phyloP scores from a whole-genome alignment of 2,888 invertebrate genomes.

The Drosophila vallismaia region DNA sequence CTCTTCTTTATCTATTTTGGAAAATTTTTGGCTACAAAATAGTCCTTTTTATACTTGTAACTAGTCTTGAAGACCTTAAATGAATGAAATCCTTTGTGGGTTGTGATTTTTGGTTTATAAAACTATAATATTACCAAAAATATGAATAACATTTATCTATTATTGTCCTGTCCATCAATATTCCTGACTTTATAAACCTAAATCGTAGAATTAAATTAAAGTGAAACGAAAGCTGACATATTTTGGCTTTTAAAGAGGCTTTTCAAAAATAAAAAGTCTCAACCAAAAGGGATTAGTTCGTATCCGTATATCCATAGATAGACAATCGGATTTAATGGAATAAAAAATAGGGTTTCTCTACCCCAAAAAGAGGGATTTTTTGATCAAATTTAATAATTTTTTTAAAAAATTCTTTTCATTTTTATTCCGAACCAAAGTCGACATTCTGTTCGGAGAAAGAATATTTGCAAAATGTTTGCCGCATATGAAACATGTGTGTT shows the following conservation, averaged over 20 bases:
- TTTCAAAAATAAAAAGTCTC: neutral
- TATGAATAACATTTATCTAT: neutral
- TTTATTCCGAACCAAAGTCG: constrained; percentile 11
- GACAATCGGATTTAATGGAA: constrained; percentile 7
- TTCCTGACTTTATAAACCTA: neutral
- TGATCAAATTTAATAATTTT: neutral
- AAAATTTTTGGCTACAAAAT: too few species aligned
- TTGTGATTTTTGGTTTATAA: too few species aligned
- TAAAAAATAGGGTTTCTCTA: too few species aligned
- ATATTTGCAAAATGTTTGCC: constrained; percentile 34
- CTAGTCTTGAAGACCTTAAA: neutral
- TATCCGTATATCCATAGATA: neutral
- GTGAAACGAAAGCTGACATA: neutral
- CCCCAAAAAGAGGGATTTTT: too few species aligned
- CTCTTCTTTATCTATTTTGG: too few species aligned
- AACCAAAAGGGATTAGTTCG: constrained; percentile 14
- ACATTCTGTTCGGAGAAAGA: constrained; percentile 17
- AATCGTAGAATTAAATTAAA: neutral
- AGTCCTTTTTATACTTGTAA: neutral
- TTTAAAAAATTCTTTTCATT: constrained; percentile 16
- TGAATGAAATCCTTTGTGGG: too few species aligned
- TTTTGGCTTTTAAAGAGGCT: too few species aligned
- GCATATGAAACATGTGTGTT: constrained; percentile 27
- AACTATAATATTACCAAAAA: too few species aligned
- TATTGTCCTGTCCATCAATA: neutral